A percentile compares a stretch with the other conserved stretches of the same genome.
Conservation (phyloP, 2,797 vertebrate genomes). For the Acridotheres tristis region DNA sequence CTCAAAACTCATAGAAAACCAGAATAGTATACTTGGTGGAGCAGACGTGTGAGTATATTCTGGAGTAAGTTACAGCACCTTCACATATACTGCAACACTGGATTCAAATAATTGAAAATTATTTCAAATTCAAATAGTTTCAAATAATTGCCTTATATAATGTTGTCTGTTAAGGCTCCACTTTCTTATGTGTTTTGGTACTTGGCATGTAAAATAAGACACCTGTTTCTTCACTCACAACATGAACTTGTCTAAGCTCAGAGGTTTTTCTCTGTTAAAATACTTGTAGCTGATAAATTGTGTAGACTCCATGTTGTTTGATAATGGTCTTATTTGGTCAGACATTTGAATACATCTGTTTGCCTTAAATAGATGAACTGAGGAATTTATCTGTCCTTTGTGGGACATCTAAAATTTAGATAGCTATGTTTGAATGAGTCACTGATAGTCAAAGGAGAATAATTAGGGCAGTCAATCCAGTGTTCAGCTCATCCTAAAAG, state of each 20-base stretch:
- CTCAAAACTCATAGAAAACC: neutral
- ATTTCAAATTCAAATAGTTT: neutral
- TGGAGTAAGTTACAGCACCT: neutral
- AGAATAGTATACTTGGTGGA: neutral
- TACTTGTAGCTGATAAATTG: neutral
- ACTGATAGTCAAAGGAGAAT: neutral
- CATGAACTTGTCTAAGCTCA: slow-evolving; percentile 2
- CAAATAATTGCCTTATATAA: neutral
- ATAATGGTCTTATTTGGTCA: neutral
- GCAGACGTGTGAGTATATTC: neutral
- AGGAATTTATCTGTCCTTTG: neutral
- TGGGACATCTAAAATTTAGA: neutral
- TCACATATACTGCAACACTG: neutral
- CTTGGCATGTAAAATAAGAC: neutral
- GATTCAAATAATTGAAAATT: neutral
- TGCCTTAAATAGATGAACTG: neutral
- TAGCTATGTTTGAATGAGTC: neutral
- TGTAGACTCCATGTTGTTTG: neutral
- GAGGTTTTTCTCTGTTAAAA: neutral
- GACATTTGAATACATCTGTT: neutral
- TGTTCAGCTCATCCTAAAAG: neutral
- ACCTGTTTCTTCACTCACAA: neutral
- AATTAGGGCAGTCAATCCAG: neutral
- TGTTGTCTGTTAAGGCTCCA: neutral
- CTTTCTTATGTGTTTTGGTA: fast-evolving